Conservation (phyloP, 1,140 invertebrate species). For the Leptopilina clavipes region DNA sequence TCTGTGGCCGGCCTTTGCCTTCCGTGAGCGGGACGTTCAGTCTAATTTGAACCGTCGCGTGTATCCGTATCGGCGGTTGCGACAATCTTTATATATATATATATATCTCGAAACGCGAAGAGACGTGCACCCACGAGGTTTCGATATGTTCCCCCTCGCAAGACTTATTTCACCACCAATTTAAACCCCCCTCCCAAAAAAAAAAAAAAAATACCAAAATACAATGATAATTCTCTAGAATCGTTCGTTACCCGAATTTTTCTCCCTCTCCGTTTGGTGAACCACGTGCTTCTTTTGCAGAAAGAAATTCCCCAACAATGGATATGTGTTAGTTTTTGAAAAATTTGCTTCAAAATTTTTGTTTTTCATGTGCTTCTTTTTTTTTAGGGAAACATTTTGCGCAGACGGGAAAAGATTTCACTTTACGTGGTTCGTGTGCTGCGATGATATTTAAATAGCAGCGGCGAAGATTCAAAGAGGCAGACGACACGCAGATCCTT, state of each 20-base stretch:
- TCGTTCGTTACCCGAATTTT: no score
- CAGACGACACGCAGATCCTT: conserved; percentile 45
- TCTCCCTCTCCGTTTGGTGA: no score
- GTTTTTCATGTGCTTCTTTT: not conserved
- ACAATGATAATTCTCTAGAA: no score
- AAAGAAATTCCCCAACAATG: no score
- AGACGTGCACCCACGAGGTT: conserved; percentile 28
- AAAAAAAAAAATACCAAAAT: no score
- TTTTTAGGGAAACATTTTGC: not conserved
- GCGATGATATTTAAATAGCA: conserved; percentile 51
- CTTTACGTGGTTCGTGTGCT: conserved; percentile 39
- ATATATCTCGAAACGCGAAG: not conserved
- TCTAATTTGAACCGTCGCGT: conserved; percentile 76
- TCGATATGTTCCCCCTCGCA: not conserved
- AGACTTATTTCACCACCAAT: no score
- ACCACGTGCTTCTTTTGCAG: no score
- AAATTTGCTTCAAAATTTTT: no score
- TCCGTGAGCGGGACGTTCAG: conserved; percentile 71
- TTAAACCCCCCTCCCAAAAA: no score
- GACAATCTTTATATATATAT: conserved; percentile 59
- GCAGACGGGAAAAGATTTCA: conserved; percentile 11
- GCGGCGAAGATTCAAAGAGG: conserved; percentile 38
- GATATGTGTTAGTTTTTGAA: no score
- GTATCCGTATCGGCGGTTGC: conserved; percentile 68
- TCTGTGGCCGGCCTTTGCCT: conserved; percentile 70